Evolutionary conservation across 1,140 invertebrate genomes (phyloP), one percentile per base, ranked within the genome.

Genomic region (Conopomorpha cramerella): DNA sequence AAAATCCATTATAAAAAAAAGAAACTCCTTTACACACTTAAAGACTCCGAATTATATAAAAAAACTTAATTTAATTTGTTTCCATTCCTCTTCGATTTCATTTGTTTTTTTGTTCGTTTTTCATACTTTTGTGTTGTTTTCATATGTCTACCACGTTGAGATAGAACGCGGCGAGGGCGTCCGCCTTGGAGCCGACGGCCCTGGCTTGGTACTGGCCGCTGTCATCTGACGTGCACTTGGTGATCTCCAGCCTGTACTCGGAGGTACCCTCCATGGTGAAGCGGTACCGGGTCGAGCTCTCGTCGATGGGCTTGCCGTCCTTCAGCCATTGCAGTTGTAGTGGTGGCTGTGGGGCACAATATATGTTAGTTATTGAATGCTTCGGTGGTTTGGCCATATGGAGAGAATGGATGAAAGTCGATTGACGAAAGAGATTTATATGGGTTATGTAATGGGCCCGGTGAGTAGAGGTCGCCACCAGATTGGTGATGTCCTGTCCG

Each of bases 191-290:
- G 47, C 89, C 87, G 17, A 88, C 85, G n/a, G 89, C 92, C 54
- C 89, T 89, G 3, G 93, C 91, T 40, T 87, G 82, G 72, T 97
- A 98, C 66, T 95, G 92, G 16, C 94, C 95, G 45, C 90, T 82
- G 73, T 98, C 95, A 39, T 88, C 88, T 26, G 85, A 68, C 38
- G 84, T 83, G 60, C 87, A 88, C 36, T 86, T 84, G 27, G 86
- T 82, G 41, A 97, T 90, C 53, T 86, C 83, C 46, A 94, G 86
- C 17, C 81, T 80, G 65, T 88, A 89, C 38, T 83, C 84, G 48
- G 87, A 92, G 32, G 86, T 86, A 43, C 85, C 87, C 50, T 92
- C 87, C 65, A 88, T 86, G 25, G 84, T 89, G 68, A 94, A 92
- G 49, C 86, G 87, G 64, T 92, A 93, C 63, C 89, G 84, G 23